Conservation (phyloP, 2,797 vertebrate species). For the Thripadectes ignobilis region DNA sequence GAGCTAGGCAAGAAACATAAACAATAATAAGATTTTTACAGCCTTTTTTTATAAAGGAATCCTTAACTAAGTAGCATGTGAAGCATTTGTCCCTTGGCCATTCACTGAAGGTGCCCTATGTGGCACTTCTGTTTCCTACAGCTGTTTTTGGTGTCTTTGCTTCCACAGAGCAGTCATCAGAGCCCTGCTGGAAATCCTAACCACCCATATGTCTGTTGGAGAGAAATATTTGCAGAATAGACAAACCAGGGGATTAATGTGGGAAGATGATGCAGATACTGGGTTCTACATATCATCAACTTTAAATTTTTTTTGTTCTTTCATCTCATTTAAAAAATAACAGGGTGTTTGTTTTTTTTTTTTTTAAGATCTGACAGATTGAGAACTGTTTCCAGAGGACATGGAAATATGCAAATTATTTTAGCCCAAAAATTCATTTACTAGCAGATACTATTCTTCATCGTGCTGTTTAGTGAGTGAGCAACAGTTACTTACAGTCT, state of each 20-base stretch:
- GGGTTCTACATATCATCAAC: neutral
- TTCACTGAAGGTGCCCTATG: neutral
- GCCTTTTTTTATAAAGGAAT: neutral
- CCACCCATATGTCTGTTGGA: neutral
- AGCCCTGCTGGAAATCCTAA: neutral
- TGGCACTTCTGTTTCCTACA: conserved; percentile 11
- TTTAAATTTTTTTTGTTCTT: neutral
- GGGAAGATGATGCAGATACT: neutral
- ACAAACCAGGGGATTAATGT: neutral
- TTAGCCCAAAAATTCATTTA: neutral
- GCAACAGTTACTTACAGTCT: neutral
- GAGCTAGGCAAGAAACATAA: neutral
- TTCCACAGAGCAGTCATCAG: neutral
- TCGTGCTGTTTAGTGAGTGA: neutral
- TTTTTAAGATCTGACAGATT: neutral
- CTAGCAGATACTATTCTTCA: neutral
- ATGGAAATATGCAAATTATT: neutral
- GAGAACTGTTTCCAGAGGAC: neutral
- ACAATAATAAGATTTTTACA: neutral
- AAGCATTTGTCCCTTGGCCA: neutral
- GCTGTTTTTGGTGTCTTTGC: neutral
- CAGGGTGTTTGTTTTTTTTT: too few relatives aligned
- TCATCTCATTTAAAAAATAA: neutral
- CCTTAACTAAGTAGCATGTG: neutral
- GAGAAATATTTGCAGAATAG: neutral